Conservation (phyloP, 2,888 invertebrate species). For the Nomada goodeniana region DNA sequence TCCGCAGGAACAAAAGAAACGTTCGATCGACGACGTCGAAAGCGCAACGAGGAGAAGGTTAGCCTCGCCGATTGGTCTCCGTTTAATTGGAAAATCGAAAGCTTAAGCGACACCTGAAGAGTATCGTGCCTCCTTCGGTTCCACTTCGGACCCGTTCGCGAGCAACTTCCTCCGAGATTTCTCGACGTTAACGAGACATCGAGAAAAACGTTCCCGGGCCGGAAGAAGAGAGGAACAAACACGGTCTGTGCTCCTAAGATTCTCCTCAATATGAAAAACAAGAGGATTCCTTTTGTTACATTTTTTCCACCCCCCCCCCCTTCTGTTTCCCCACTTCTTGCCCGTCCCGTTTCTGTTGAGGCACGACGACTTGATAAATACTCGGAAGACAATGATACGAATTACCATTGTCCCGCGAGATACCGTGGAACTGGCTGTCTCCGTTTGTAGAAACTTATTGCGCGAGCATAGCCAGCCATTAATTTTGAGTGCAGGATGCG, state of each 20-base stretch:
- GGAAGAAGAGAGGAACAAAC: background rate
- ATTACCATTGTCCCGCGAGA: slow-evolving; percentile 47
- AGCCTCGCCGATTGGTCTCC: slow-evolving; percentile 10
- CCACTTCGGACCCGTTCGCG: background rate
- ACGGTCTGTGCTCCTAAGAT: background rate
- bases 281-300: background rate
- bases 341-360: background rate
- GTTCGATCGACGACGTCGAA: slow-evolving; percentile 14
- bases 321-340: background rate
- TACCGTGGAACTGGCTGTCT: slow-evolving; percentile 12
- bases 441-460: slow-evolving; percentile 17
- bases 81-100: slow-evolving; percentile 48
- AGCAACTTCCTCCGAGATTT: slow-evolving; percentile 7
- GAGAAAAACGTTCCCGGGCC: background rate
- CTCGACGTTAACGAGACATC: slow-evolving; percentile 43
- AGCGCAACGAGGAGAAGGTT: slow-evolving; percentile 21
- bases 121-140: slow-evolving; percentile 15
- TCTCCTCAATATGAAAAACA: slow-evolving; percentile 1
- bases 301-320: no score
- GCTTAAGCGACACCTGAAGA: slow-evolving; percentile 44
- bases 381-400: slow-evolving; percentile 43
- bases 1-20: slow-evolving; percentile 4
- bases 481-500: background rate
- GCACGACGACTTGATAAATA: slow-evolving; percentile 33
- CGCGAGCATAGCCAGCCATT: slow-evolving; percentile 5